Evolutionary conservation across 2,888 invertebrate species (phyloP), one percentile per base, ranked within the genome.

Genomic region (Yponomeuta plumbellus): DNA sequence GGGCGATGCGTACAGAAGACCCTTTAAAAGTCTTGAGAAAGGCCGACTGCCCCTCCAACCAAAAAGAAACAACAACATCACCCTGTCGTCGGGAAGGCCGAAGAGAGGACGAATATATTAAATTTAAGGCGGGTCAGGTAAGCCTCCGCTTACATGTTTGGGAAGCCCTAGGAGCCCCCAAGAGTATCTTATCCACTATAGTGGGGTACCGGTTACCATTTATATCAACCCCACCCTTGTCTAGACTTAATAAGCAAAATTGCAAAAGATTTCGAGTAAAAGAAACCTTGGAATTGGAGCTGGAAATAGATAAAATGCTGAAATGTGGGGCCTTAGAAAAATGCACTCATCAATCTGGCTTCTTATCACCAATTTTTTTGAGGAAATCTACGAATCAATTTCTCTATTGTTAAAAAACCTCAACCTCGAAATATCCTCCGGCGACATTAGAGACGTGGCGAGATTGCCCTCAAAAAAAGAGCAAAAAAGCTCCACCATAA

Each of bases 181-280:
- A 6, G 20, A 62, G 44, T 17, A 52, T 66, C n/a, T 44, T 66
- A 52, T 23, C 10, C 2, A 64, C 23, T 11, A 17, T 67, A 58
- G 21, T 17, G 1, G 58, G 63, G 5, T 67, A 67, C 58, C 23
- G 58, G 56, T 64, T 67, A n/a, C 67, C 64, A 11, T 67, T 67
- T 67, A 2, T n/a, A 3, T 4, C 1, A 21, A 63, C 23, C 13
- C 66, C 66, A 11, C 61, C 66, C 2, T 13, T 57, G 17, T 17
- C 56, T 5, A 23, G 13, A n/a, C 13, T 66, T 20, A 17, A 10
- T 20, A 1, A 11, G 3, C 8, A 17, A 11, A 58, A 5, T 11
- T 4, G 3, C 21, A 20, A 1, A 3, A 3, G 23, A 11, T 62
- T 17, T 23, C 20, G 22, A 62, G 26, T 23, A 5, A 52, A 26